Evolutionary conservation across 2,113 vertebrate genomes (phyloP), one percentile per base, ranked within the genome.

Genomic region (Numida meleagris): DNA sequence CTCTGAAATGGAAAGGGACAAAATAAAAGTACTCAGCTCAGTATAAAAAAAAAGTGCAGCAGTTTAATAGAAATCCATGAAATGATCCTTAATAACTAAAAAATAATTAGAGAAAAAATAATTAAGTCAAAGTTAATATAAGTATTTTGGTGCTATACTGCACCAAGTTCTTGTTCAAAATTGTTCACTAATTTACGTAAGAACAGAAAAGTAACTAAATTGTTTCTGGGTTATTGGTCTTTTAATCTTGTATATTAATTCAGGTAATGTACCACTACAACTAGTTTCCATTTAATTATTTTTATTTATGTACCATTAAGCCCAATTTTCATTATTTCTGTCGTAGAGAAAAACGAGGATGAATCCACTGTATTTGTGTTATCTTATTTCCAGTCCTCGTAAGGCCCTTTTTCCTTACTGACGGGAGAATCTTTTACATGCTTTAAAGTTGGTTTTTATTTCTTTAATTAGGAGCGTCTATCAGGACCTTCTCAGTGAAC

Each of bases 251-350:
- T 88, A 96, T 97, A 96, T 94, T 97, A 97, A 96, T 97, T 97
- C 94, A 96, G 89, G 94, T 91, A 97, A 95, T 89, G 88, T 95
- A 89, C 86, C 91, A 89, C 86, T 90, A 96, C 81, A 80, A 92
- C 82, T 77, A 86, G 87, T 29, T 89, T 90, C 89, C 82, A 94
- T 95, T 97, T 95, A 96, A 97, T 96, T 97, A 96, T 96, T 98
- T 96, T 97, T 97, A 97, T 98, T 97, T 98, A 96, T 97, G 89
- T 96, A 82, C 93, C 97, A 97, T 96, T 97, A 97, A 96, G 80
- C 90, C 95, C 92, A 80, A 89, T 96, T 97, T 96, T 93, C 94
- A 75, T 95, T 96, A 95, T 86, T 90, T 95, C 85, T 77, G 76
- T 77, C 86, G 59, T 65, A 67, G 27, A 89, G 62, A 62, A 72